Base-by-base conservation (phyloP, 2,113 vertebrate species). In the Eclectus roratus region DNA sequence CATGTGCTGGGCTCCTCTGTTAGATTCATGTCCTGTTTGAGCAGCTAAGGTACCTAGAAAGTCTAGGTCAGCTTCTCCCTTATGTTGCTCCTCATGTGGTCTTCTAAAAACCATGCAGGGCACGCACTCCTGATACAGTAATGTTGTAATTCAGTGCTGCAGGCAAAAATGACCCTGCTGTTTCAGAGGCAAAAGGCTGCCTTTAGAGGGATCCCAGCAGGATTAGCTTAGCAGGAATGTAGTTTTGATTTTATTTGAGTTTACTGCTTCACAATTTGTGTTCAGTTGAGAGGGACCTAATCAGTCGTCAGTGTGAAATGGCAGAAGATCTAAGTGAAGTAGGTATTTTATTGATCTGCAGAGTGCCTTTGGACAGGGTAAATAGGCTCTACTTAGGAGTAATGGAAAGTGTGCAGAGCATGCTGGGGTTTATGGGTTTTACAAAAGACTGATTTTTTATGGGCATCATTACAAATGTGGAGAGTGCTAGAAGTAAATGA, bases 311-410 rank as follows among this genome's bases (percentile, higher is more conserved):
- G 37, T 2, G 1, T 31, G n/a, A 83, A 77, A 84, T 41, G 49
- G 25, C 19, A 35, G 64, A 60, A 63, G 28, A 60, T 46, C 5
- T 71, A n/a, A 72, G 44, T 39, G 58, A 47, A 82, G 37, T 8
- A 39, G 24, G 13, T 71, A 17, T 47, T 69, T 78, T 50, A 85
- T 23, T 92, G 89, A 82, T 64, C 80, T 87, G 29, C 35, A 44
- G 80, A 64, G 44, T 55, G 70, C 53, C 53, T 94, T 80, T 93
- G 89, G 47, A 74, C 53, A 85, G n/a, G 19, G 70, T 50, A 49
- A 85, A 53, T 6, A 55, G n/a, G 15, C 41, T 91, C 23, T 65
- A 8, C 66, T 80, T 29, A 23, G 25, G 11, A 77, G 28, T 61
- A 77, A 83, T 50, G 44, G 80, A 44, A 89, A 84, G 21, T 13